A percentile compares a stretch with the other conserved stretches of the same genome.
Conservation (phyloP, 2,888 invertebrate species). For the Myopa tessellatipennis region DNA sequence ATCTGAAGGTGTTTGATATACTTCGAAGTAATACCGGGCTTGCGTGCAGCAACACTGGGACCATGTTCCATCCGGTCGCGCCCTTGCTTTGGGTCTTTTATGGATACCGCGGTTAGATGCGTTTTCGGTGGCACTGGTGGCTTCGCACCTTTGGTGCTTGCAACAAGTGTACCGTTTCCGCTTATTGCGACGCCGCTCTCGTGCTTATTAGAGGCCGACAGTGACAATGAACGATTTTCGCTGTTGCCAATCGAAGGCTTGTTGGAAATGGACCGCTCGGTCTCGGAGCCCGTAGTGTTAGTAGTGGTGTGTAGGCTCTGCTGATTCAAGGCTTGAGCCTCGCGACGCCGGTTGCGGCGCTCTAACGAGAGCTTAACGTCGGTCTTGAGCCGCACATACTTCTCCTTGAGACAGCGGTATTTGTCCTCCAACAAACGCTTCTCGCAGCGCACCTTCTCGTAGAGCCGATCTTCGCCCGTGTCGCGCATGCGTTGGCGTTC, state of each 20-base stretch:
- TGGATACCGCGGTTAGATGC: constrained; percentile 50
- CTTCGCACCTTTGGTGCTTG: constrained; percentile 47
- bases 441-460: constrained; percentile 77
- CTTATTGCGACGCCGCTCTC: constrained; percentile 41
- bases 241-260: constrained; percentile 71
- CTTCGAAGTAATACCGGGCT: constrained; percentile 63
- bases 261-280: constrained; percentile 81
- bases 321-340: constrained; percentile 69
- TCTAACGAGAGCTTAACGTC: constrained; percentile 84
- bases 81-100: constrained; percentile 44
- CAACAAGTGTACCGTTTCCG: constrained; percentile 39
- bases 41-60: constrained; percentile 46
- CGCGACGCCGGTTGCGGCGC: constrained; percentile 76
- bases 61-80: constrained; percentile 51
- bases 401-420: constrained; percentile 83
- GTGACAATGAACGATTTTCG: constrained; percentile 62
- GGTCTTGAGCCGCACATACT: constrained; percentile 82
- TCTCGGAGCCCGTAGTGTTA: constrained; percentile 81
- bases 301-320: constrained; percentile 71
- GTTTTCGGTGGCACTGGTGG: constrained; percentile 63
- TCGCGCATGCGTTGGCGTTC: constrained; percentile 68
- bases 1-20: constrained; percentile 65
- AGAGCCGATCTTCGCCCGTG: constrained; percentile 69
- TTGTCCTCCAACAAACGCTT: constrained; percentile 81
- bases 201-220: constrained; percentile 56